A percentile compares a stretch with the other conserved stretches of the same genome.
Evolutionary conservation across 2,797 vertebrate genomes (phyloP).

Genomic region (Rachycentron canadum): DNA sequence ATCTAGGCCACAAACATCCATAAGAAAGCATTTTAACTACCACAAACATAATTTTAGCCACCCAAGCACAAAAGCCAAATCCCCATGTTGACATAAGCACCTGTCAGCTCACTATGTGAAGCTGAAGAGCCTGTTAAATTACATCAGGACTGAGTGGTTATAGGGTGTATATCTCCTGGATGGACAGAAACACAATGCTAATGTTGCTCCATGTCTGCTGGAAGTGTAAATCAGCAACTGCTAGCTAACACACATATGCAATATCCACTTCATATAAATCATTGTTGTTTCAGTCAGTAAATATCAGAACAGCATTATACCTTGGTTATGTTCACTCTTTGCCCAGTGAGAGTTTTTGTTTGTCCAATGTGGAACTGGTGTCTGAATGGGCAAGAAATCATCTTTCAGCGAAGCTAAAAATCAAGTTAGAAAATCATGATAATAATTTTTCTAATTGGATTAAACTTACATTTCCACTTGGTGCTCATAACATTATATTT

Average conservation of each 20-base stretch:
- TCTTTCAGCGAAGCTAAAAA: neutral
- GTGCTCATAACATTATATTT: constrained; percentile 7
- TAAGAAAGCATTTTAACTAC: neutral
- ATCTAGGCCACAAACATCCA: neutral
- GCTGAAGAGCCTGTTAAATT: too few species aligned
- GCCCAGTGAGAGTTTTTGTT: neutral
- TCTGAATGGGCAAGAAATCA: neutral
- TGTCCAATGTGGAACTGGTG: too few species aligned
- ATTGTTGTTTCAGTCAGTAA: neutral
- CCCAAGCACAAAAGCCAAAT: neutral
- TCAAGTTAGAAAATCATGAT: neutral
- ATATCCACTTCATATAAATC: too few species aligned
- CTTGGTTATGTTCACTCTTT: neutral
- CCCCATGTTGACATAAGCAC: neutral
- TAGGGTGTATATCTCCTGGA: too few species aligned
- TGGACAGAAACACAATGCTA: neutral
- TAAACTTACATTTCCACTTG: neutral
- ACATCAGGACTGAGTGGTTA: too few species aligned
- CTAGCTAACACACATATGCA: too few species aligned
- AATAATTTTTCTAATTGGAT: neutral
- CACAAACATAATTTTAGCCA: neutral
- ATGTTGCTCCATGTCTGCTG: neutral
- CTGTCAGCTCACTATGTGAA: neutral
- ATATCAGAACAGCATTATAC: neutral
- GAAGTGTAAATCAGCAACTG: too few species aligned